These are phyloP conservation scores for Melanerpes formicivorus DNA, from an alignment of 2,113 vertebrate genomes.

Conservation along the genomic window DNA sequence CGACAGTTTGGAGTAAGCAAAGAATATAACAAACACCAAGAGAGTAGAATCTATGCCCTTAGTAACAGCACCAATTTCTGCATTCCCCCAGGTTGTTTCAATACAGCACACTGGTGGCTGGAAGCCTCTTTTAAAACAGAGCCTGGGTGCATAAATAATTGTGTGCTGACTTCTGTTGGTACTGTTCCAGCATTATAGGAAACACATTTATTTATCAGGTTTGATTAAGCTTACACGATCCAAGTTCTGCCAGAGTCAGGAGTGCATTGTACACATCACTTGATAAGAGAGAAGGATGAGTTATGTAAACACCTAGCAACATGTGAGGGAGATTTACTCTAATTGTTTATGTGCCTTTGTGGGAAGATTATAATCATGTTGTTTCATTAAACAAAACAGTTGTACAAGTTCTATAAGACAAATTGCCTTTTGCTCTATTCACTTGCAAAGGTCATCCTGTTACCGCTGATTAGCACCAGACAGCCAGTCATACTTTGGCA, in stretches of 20 bases:
- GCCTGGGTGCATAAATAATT: slow-evolving; percentile 22
- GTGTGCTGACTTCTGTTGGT: neutral
- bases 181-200: slow-evolving; percentile 41
- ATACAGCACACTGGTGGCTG: neutral
- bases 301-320: slow-evolving; percentile 68
- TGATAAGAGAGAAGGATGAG: slow-evolving; percentile 66
- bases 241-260: slow-evolving; percentile 52
- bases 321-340: slow-evolving; percentile 71
- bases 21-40: neutral
- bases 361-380: slow-evolving; percentile 73
- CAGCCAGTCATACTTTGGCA: slow-evolving; percentile 37
- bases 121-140: slow-evolving; percentile 29
- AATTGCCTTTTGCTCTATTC: slow-evolving; percentile 71
- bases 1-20: neutral
- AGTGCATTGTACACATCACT: slow-evolving; percentile 55
- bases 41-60: neutral
- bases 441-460: slow-evolving; percentile 69
- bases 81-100: neutral
- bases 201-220: slow-evolving; percentile 52
- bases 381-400: slow-evolving; percentile 72
- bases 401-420: slow-evolving; percentile 70
- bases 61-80: neutral
- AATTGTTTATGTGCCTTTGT: slow-evolving; percentile 67
- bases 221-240: slow-evolving; percentile 30
- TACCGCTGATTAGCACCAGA: slow-evolving; percentile 66